A percentile compares a stretch with the other conserved stretches of the same genome.
Conservation (phyloP, 1,140 invertebrate genomes). For the Argopecten irradians region DNA sequence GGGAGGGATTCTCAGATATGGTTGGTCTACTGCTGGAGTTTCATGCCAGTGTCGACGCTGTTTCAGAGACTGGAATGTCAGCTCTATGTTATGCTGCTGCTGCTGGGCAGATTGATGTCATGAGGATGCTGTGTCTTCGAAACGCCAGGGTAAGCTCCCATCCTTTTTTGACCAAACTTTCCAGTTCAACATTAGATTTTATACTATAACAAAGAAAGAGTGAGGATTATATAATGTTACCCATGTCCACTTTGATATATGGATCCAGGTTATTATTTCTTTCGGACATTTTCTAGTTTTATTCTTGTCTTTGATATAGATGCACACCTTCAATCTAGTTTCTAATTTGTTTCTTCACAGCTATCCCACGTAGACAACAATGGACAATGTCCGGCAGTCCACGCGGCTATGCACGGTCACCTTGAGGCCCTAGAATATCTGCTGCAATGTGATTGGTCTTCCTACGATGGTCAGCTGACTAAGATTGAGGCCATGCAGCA, state of each 20-base stretch:
- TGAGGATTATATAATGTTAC: too few relatives aligned
- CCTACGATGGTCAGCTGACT: slow-evolving; percentile 77
- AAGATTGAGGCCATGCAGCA: slow-evolving; percentile 84
- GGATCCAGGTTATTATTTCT: not conserved
- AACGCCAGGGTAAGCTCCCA: slow-evolving; percentile 82
- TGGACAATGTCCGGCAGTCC: slow-evolving; percentile 91
- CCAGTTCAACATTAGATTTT: too few relatives aligned
- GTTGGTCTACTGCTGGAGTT: slow-evolving; percentile 72
- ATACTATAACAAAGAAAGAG: too few relatives aligned
- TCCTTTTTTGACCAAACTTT: too few relatives aligned
- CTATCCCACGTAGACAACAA: slow-evolving; percentile 84
- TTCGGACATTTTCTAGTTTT: not conserved
- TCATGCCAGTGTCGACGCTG: slow-evolving; percentile 68
- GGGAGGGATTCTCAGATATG: slow-evolving; percentile 86
- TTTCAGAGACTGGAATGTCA: slow-evolving; percentile 70
- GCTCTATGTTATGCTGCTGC: slow-evolving; percentile 76
- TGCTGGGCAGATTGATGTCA: slow-evolving; percentile 90
- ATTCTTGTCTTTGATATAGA: not conserved
- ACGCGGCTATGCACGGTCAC: slow-evolving; percentile 91
- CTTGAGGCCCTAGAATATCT: slow-evolving; percentile 90
- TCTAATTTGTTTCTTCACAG: slow-evolving; percentile 58
- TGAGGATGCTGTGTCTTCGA: slow-evolving; percentile 84
- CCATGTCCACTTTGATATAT: too few relatives aligned
- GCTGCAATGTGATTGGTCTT: slow-evolving; percentile 88
- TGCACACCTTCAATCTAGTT: not conserved